phyloP scores from a whole-genome alignment of 2,113 vertebrate species.

The Triplophysa siluroides region DNA sequence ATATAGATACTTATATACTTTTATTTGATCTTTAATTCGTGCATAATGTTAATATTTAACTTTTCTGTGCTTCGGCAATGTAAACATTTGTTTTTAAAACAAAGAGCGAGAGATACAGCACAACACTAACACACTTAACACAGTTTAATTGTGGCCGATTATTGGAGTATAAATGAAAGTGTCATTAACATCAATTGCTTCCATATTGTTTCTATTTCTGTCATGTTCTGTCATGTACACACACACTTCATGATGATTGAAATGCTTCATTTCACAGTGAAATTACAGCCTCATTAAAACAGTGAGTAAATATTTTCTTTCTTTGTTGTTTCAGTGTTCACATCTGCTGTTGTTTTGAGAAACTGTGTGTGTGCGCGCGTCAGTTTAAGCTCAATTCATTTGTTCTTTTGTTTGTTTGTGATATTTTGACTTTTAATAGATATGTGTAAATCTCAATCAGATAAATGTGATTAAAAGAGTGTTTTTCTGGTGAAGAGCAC shows the following conservation, averaged over 20 bases:
- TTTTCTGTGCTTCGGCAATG: too few species aligned
- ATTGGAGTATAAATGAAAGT: conserved; percentile 75
- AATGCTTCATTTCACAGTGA: conserved; percentile 69
- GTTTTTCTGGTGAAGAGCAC: too few species aligned
- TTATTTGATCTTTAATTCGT: too few species aligned
- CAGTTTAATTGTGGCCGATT: conserved; percentile 40
- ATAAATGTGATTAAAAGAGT: too few species aligned
- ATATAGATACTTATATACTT: too few species aligned
- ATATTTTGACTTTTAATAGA: too few species aligned
- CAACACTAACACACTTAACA: too few species aligned
- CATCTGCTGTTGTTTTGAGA: conserved; percentile 65
- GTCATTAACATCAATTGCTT: conserved; percentile 83
- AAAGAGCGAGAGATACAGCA: too few species aligned
- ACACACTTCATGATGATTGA: conserved; percentile 61
- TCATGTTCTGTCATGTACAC: conserved; percentile 53
- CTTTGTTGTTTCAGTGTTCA: conserved; percentile 53
- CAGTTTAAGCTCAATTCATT: background rate
- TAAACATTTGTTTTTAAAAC: too few species aligned
- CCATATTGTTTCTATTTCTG: conserved; percentile 77
- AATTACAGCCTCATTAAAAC: conserved; percentile 75
- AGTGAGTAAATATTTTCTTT: conserved; percentile 70
- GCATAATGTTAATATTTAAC: too few species aligned
- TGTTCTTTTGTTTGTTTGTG: background rate
- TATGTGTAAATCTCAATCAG: too few species aligned
- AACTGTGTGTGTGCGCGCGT: conserved; percentile 31